phyloP scores from a whole-genome alignment of 2,113 vertebrate species.

The Maccullochella peelii region DNA sequence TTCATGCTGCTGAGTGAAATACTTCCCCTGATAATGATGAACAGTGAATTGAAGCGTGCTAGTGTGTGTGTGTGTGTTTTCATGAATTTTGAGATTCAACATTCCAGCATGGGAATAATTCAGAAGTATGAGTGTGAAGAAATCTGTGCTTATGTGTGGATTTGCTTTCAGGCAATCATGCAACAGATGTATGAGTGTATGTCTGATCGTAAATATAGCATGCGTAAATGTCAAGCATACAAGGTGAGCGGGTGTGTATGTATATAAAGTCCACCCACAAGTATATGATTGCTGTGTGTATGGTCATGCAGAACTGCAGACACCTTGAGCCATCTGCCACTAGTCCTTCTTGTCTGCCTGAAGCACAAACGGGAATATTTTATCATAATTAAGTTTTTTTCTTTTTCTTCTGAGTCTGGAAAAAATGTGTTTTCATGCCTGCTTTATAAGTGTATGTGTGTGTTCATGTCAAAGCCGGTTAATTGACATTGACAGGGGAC shows the following conservation, averaged over 20 bases:
- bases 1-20: constrained; percentile 54
- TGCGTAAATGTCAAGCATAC: constrained; percentile 7
- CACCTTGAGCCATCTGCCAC: constrained; percentile 61
- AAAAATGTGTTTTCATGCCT: background rate
- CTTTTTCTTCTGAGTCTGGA: background rate
- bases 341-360: constrained; percentile 14
- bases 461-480: constrained; percentile 39
- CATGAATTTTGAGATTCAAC: constrained; percentile 19
- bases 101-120: constrained; percentile 26
- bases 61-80: constrained; percentile 7
- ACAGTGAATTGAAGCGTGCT: constrained; percentile 18
- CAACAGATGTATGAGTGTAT: background rate
- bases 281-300: constrained; percentile 3
- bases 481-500: constrained; percentile 58
- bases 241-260: constrained; percentile 2
- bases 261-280: background rate
- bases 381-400: constrained; percentile 3
- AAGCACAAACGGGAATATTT: constrained; percentile 43
- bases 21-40: constrained; percentile 42
- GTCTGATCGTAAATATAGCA: background rate
- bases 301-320: constrained; percentile 14
- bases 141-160: constrained; percentile 16
- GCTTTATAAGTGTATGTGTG: constrained; percentile 2
- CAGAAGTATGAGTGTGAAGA: constrained; percentile 12
- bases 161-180: constrained; percentile 22